Base-by-base conservation (phyloP, 1,140 invertebrate genomes). In the Lasaia peninsularis region DNA sequence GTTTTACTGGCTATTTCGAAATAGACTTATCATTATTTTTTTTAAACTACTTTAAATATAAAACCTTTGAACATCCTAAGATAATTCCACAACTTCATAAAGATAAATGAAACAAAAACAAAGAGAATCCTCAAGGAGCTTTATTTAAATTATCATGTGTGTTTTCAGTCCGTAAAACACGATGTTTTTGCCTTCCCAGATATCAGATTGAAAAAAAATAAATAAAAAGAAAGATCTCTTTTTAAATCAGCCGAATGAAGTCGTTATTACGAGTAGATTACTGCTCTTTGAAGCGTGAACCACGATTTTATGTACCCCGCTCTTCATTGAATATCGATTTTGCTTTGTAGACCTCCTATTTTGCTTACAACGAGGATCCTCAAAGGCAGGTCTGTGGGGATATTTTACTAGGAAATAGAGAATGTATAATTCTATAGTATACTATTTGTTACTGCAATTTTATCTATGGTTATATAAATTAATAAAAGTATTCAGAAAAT, bases 141-240 rank as follows among this genome's bases (percentile, higher is more conserved):
- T 37, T 37, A 37, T 37, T 37, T 37, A 37, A 37, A 37, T 37
- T 37, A 37, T 37, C 35, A 37, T 9, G 35, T 14, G 6, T 16
- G 7, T 28, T 37, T 37, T 37, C 35, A 37, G 14, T 12, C 37
- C 37, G 37, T 40, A 40, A 18, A 40, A 40, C 16, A 40, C 18
- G 2, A 40, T 40, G 37, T 40, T 14, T 40, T 40, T 40, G 37
- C 37, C 37, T 40, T 0, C 18, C 10, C 12, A 40, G 37, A 40
- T 40, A 40, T 40, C 37, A 40, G 37, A 40, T 40, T 40, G 37
- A 40, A 40, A 40, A 40, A 40, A 40, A 40, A 40, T 40, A 40
- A 40, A 40, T 40, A 40, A 40, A 40, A 40, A 18, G 18, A 16
- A 40, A 8, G 37, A 16, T 40, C 37, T 16, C 18, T 40, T 40